These are phyloP conservation scores for Crocallis elinguaria DNA, from an alignment of 2,888 invertebrate species.

Conservation along the genomic window DNA sequence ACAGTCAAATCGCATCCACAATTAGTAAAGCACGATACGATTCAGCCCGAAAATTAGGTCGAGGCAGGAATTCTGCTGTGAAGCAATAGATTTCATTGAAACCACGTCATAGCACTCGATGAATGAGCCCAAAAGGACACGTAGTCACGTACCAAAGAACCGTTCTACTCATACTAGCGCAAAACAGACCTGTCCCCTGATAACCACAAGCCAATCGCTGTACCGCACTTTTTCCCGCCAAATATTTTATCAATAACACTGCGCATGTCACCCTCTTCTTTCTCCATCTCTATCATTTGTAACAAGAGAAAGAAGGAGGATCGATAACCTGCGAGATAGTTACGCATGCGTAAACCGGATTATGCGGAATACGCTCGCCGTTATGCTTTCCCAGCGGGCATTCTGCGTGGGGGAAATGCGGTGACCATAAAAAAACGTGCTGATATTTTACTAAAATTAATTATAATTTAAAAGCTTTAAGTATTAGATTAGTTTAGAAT, in stretches of 20 bases:
- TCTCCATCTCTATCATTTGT: conserved; percentile 51
- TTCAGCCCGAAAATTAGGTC: too few relatives aligned
- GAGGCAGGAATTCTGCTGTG: too few relatives aligned
- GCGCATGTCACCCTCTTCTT: conserved; percentile 69
- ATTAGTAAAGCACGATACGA: too few relatives aligned
- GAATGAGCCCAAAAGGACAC: conserved; percentile 5
- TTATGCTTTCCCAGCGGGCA: conserved; percentile 23
- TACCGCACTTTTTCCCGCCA: conserved; percentile 62
- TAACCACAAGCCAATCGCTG: conserved; percentile 14
- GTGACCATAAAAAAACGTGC: conserved; percentile 46
- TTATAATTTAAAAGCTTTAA: conserved; percentile 28
- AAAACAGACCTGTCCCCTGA: conserved; percentile 22
- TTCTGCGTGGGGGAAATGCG: conserved; percentile 46
- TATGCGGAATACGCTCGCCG: conserved; percentile 40
- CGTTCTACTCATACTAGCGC: conserved; percentile 7
- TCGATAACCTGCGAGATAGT: conserved; percentile 62
- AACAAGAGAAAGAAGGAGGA: conserved; percentile 49
- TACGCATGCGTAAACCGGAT: conserved; percentile 40
- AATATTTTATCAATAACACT: conserved; percentile 76
- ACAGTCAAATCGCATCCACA: too few relatives aligned
- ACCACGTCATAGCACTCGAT: too few relatives aligned
- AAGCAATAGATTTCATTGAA: too few relatives aligned
- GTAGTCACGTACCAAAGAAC: background rate
- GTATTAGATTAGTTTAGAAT: conserved; percentile 23
- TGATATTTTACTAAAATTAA: conserved; percentile 38